A percentile compares a stretch with the other conserved stretches of the same genome.
These are phyloP conservation scores for Melolontha melolontha DNA, from an alignment of 2,888 invertebrate species.

Conservation along the genomic window DNA sequence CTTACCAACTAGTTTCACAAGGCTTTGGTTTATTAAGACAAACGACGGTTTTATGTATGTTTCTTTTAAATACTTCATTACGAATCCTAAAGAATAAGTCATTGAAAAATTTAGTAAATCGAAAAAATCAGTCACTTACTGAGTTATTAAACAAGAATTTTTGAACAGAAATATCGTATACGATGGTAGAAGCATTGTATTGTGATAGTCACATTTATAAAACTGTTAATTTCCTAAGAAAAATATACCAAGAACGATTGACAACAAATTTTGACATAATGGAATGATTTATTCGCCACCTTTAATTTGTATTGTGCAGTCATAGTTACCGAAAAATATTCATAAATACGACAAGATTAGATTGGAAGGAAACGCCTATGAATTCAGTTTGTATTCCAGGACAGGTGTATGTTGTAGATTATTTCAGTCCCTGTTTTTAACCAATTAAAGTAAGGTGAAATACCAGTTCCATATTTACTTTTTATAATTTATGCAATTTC, in stretches of 20 bases:
- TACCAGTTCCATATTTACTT: too few relatives aligned
- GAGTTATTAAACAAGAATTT: conserved; percentile 10
- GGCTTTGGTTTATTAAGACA: background rate
- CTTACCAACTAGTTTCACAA: conserved; percentile 28
- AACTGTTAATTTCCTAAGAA: conserved; percentile 19
- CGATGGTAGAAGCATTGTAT: conserved; percentile 15
- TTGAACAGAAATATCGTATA: conserved; percentile 8
- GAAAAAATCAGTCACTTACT: background rate
- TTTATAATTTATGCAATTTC: too few relatives aligned
- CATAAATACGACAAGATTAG: too few relatives aligned
- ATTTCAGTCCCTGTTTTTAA: too few relatives aligned
- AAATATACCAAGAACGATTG: conserved; percentile 10
- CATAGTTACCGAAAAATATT: background rate
- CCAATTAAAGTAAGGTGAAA: too few relatives aligned
- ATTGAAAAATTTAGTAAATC: background rate
- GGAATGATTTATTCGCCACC: conserved; percentile 10
- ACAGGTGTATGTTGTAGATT: too few relatives aligned
- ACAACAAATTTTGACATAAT: conserved; percentile 33
- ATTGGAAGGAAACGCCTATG: too few relatives aligned
- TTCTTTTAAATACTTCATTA: background rate
- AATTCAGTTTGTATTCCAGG: too few relatives aligned
- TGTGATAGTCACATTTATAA: conserved; percentile 23
- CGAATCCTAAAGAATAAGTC: background rate
- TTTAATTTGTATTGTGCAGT: conserved; percentile 11
- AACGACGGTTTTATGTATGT: conserved; percentile 1